Conservation (phyloP, 2,797 vertebrate genomes). For the Enteromius fasciolatus region DNA sequence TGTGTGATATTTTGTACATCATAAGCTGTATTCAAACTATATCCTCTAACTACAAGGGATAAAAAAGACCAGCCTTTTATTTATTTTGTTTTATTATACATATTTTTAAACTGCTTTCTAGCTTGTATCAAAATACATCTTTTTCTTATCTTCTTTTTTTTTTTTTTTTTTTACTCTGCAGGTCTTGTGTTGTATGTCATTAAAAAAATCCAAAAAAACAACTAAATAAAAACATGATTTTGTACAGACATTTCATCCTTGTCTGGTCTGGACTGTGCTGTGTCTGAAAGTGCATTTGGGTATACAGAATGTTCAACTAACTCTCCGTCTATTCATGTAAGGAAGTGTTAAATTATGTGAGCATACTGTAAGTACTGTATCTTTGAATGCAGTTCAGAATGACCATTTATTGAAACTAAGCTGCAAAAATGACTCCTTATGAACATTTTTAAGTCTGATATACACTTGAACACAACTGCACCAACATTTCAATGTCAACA, state of each 20-base stretch:
- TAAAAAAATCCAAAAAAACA: slow-evolving; percentile 74
- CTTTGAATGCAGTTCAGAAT: not conserved
- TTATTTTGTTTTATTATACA: slow-evolving; percentile 78
- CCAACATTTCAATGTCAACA: not conserved
- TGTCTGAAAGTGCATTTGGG: slow-evolving; percentile 4
- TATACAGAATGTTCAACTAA: not conserved
- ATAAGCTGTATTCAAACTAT: slow-evolving; percentile 81
- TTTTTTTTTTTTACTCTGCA: slow-evolving; percentile 70
- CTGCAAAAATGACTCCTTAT: not conserved
- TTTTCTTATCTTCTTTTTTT: slow-evolving; percentile 59
- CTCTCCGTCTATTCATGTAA: too few relatives aligned
- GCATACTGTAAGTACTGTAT: not conserved
- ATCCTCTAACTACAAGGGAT: slow-evolving; percentile 80
- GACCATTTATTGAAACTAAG: not conserved
- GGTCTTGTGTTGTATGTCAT: slow-evolving; percentile 80
- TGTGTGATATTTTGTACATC: slow-evolving; percentile 92
- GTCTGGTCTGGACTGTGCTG: slow-evolving; percentile 51
- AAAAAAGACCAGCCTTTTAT: slow-evolving; percentile 79
- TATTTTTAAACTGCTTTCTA: slow-evolving; percentile 76
- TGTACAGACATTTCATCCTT: slow-evolving; percentile 75
- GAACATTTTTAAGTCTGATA: not conserved
- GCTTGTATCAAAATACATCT: slow-evolving; percentile 79
- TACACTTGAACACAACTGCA: not conserved
- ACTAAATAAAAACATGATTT: slow-evolving; percentile 77
- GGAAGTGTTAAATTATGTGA: not conserved